Conservation (phyloP, 2,113 vertebrate genomes). For the Lutjanus erythropterus region DNA sequence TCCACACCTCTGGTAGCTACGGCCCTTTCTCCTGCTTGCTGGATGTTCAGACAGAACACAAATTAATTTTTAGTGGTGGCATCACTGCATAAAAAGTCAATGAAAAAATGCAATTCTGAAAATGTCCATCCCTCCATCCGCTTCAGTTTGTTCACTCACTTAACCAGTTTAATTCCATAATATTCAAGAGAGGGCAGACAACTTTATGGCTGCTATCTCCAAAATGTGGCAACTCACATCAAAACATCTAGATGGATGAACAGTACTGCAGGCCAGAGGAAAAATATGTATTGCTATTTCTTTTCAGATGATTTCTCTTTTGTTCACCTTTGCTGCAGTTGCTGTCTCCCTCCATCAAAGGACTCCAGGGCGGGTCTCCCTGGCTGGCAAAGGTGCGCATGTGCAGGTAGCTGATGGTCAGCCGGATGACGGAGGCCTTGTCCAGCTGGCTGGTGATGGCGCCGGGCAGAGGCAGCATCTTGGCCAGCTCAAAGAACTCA, state of each 20-base stretch:
- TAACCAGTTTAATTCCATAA: too few relatives aligned
- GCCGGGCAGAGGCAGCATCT: slow-evolving; percentile 91
- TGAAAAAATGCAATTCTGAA: neutral
- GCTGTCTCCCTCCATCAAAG: slow-evolving; percentile 84
- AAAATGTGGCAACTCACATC: too few relatives aligned
- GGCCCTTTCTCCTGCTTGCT: neutral
- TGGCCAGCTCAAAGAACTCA: slow-evolving; percentile 94
- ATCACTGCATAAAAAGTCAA: neutral
- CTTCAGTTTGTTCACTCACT: too few relatives aligned
- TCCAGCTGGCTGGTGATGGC: slow-evolving; percentile 95
- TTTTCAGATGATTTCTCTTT: neutral
- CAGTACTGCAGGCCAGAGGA: too few relatives aligned
- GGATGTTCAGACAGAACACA: neutral
- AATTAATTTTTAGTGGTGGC: neutral
- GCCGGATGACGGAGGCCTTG: slow-evolving; percentile 93
- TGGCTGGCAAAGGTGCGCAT: slow-evolving; percentile 91
- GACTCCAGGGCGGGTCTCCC: slow-evolving; percentile 91
- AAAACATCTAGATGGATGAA: too few relatives aligned
- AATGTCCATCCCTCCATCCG: too few relatives aligned
- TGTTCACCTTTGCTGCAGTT: slow-evolving; percentile 86
- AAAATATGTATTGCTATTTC: too few relatives aligned
- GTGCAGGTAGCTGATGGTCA: slow-evolving; percentile 94
- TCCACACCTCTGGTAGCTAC: too few relatives aligned
- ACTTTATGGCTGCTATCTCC: too few relatives aligned
- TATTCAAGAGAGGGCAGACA: too few relatives aligned